Conservation (phyloP, 1,140 invertebrate species). For the Bombus affinis region DNA sequence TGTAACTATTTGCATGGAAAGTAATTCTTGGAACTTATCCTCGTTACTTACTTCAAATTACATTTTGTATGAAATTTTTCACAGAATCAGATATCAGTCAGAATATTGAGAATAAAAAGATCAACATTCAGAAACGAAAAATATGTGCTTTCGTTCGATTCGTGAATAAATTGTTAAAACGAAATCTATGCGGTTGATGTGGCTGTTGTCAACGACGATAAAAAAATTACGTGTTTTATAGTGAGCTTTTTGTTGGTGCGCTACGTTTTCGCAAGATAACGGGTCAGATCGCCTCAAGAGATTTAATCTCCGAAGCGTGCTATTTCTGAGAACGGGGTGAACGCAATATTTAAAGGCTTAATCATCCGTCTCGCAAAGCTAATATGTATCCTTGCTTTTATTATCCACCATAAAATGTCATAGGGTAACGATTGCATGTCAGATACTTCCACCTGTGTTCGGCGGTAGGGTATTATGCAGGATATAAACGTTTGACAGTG, state of each 20-base stretch:
- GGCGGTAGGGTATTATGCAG: neutral
- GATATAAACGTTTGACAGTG: neutral
- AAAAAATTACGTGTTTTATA: neutral
- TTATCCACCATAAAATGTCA: constrained; percentile 22
- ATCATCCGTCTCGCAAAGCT: constrained; percentile 21
- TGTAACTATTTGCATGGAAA: neutral
- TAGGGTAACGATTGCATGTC: constrained; percentile 26
- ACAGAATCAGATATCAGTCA: neutral
- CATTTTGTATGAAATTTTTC: neutral
- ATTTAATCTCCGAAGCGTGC: constrained; percentile 17
- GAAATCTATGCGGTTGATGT: too few species aligned
- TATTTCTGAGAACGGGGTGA: neutral
- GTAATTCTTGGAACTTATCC: neutral
- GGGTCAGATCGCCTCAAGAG: neutral
- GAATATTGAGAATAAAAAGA: too few species aligned
- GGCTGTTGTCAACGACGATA: neutral
- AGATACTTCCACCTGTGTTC: neutral
- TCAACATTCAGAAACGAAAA: too few species aligned
- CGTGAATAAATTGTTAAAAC: neutral
- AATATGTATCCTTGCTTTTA: constrained; percentile 36
- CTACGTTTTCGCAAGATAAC: neutral
- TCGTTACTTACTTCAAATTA: neutral
- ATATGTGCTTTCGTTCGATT: too few species aligned
- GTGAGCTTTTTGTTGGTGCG: neutral
- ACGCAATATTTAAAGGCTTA: constrained; percentile 43